Evolutionary conservation across 2,888 invertebrate species (phyloP), one percentile per base, ranked within the genome.

Genomic region (Geophilus truncorum): DNA sequence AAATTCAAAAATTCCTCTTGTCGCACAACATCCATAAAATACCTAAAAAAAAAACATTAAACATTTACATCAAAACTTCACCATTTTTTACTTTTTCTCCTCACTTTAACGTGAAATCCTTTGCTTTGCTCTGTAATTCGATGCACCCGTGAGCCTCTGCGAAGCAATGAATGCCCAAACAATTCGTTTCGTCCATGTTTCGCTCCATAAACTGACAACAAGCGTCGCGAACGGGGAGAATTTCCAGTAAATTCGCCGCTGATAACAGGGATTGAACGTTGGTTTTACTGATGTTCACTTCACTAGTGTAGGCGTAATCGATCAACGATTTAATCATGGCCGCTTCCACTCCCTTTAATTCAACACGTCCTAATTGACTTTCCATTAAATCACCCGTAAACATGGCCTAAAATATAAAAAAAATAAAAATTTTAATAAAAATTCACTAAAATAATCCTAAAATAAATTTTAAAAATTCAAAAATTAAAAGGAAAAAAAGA

Each of bases 131-230:
- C 81, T 87, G 87, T n/a, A 89, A 85, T 45, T 87, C 87, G 18
- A 84, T 84, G 83, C 89, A 89, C 34, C 87, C 86, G 84, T 89
- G 89, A 21, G 88, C 85, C 82, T 89, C 88, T 25, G 89, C 88
- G 84, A 89, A 88, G 82, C 88, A 88, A 85, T 89, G 89, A 77
- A 89, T 88, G 5, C 89, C 89, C 25, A 89, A 84, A 83, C 89
- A 89, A 84, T 89, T 90, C 10, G 85, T 84, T 23, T 86, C 86
- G 83, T 88, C 88, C 87, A 89, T 88, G 83, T 88, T 87, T 70
- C 85, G 84, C 81, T 87, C 86, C 81, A 88, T 84, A 82, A 87
- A 88, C 28, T 84, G 84, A 82, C 88, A 88, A 81, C 88, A 88
- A 6, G 88, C 88, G 81, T 88, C 87, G 75, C 86, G 84, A 3